These are phyloP conservation scores for Chironomus tentans DNA, from an alignment of 2,888 invertebrate species.

Conservation along the genomic window DNA sequence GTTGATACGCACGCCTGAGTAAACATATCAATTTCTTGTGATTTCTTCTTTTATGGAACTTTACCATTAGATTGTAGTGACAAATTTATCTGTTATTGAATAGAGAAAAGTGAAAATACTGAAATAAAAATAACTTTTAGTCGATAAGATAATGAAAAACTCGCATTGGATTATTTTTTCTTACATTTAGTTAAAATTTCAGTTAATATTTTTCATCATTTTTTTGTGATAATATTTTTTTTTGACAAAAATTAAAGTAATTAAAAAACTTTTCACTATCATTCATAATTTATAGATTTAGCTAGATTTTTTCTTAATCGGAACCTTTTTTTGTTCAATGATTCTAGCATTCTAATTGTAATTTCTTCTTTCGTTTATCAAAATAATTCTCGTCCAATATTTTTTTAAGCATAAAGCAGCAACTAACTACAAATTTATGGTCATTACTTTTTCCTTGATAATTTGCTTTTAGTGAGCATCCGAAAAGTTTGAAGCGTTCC, in stretches of 20 bases:
- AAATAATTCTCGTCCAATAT: not conserved
- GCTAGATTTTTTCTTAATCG: not conserved
- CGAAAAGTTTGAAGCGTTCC: not conserved
- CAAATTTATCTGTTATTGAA: not conserved
- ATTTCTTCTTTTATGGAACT: not conserved
- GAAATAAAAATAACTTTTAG: too few species aligned
- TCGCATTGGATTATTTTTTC: not conserved
- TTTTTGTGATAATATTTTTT: not conserved
- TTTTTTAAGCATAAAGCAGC: not conserved
- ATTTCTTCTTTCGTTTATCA: not conserved
- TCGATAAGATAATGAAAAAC: not conserved
- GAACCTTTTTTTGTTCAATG: not conserved
- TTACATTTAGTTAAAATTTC: constrained; percentile 26
- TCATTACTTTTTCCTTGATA: not conserved
- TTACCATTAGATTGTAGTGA: not conserved
- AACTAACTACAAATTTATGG: not conserved
- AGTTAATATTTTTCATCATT: constrained; percentile 21
- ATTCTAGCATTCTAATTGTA: not conserved
- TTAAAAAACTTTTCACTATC: not conserved
- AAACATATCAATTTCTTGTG: not conserved
- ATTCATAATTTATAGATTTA: not conserved
- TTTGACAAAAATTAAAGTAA: not conserved
- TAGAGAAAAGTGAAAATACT: not conserved
- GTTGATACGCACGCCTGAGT: too few species aligned
- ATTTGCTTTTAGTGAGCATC: not conserved